These are phyloP conservation scores for Phenganax subtilis DNA, from an alignment of 92 coral and sea anemone genomes.

Conservation along the genomic window DNA sequence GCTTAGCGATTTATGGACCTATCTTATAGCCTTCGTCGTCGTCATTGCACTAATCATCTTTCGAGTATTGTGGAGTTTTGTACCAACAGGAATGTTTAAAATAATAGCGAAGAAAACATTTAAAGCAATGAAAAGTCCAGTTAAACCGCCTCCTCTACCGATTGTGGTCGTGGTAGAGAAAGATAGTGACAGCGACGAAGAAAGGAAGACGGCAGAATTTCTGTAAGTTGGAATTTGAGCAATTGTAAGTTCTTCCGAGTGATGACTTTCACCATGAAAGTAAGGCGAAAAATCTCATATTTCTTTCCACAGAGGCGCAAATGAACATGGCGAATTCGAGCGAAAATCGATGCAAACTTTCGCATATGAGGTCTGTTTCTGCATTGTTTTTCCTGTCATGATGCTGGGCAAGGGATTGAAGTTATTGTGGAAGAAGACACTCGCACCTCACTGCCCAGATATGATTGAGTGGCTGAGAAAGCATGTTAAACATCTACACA, in stretches of 20 bases:
- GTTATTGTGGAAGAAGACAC: not conserved
- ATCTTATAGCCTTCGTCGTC: not conserved
- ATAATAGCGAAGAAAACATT: conserved; percentile 13
- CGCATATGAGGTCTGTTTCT: conserved; percentile 72
- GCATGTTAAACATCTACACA: not conserved
- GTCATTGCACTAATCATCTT: not conserved
- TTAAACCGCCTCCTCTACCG: conserved; percentile 9
- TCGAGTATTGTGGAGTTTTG: conserved; percentile 16
- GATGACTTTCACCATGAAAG: not conserved
- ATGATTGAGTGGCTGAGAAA: not conserved
- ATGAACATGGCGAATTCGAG: conserved; percentile 29
- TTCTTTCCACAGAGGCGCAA: conserved; percentile 56
- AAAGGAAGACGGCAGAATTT: not conserved
- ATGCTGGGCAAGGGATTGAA: conserved; percentile 41
- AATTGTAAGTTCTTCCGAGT: not conserved
- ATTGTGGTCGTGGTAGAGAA: conserved; percentile 9
- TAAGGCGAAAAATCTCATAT: not conserved
- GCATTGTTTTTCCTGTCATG: conserved; percentile 67
- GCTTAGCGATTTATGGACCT: not conserved
- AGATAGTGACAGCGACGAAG: conserved; percentile 34
- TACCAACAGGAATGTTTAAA: conserved; percentile 6
- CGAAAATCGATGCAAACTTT: conserved; percentile 64
- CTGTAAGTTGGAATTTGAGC: not conserved
- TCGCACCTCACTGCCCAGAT: not conserved
- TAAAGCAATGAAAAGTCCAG: conserved; percentile 6